These are phyloP conservation scores for Bombyx mandarina DNA, from an alignment of 1,140 invertebrate genomes.

Conservation along the genomic window DNA sequence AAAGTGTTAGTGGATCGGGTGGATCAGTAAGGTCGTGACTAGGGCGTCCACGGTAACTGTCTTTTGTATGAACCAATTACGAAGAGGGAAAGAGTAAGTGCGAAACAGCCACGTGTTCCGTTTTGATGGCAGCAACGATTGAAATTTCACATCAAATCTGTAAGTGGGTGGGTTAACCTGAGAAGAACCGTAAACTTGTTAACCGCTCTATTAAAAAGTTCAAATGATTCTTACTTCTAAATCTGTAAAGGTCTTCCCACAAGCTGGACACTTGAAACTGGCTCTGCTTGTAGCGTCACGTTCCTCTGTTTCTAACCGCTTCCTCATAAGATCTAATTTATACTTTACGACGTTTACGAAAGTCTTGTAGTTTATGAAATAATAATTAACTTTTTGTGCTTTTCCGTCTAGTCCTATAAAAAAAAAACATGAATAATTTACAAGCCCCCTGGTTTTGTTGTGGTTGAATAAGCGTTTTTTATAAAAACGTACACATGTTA, in stretches of 20 bases:
- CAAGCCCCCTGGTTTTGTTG: no score
- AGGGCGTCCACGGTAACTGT: no score
- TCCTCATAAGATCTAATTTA: conserved; percentile 95
- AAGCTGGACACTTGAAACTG: conserved; percentile 94
- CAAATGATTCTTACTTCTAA: conserved; percentile 73
- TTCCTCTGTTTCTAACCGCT: conserved; percentile 95
- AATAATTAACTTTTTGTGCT: conserved; percentile 97
- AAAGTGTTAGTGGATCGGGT: no score
- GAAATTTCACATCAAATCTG: no score
- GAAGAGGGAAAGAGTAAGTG: no score
- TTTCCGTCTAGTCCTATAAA: conserved; percentile 86
- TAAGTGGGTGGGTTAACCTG: no score
- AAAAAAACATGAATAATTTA: background rate
- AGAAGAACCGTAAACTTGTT: background rate
- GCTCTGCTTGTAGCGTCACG: conserved; percentile 94
- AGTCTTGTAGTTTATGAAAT: conserved; percentile 97
- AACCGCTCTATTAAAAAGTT: background rate
- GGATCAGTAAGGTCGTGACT: no score
- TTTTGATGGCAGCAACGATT: no score
- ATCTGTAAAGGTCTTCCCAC: conserved; percentile 93
- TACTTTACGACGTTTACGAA: conserved; percentile 99
- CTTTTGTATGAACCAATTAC: no score
- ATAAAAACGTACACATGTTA: no score
- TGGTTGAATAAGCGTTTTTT: no score
- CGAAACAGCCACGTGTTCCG: no score